Percentiles rank a stretch among this genome's conserved stretches.
These are phyloP conservation scores for Hemitrygon akajei DNA, from an alignment of 2,797 vertebrate genomes.

Conservation along the genomic window DNA sequence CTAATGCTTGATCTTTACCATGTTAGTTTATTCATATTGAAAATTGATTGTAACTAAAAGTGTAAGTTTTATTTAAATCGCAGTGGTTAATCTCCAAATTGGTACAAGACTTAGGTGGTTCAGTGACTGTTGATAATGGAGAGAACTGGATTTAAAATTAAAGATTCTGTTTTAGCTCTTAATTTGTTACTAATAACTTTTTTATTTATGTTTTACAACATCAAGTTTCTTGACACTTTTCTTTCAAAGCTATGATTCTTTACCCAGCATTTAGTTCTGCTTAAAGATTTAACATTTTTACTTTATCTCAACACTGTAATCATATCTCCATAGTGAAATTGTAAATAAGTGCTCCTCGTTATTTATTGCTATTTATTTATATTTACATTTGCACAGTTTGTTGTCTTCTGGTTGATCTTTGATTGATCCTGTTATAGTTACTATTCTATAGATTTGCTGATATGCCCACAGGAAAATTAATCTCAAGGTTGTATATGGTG, in stretches of 20 bases:
- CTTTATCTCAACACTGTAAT: background rate
- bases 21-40: background rate
- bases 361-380: too few relatives aligned
- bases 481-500: too few relatives aligned
- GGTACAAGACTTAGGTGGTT: background rate
- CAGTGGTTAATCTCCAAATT: background rate
- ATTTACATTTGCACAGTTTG: too few relatives aligned
- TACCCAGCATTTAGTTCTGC: background rate
- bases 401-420: too few relatives aligned
- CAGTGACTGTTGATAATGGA: too few relatives aligned
- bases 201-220: background rate
- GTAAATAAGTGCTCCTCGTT: background rate
- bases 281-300: background rate
- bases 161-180: background rate
- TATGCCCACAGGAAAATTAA: too few relatives aligned
- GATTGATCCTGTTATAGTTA: too few relatives aligned
- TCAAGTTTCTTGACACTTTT: background rate
- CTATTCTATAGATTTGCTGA: too few relatives aligned
- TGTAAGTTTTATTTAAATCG: background rate
- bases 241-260: background rate
- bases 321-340: background rate
- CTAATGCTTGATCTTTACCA: background rate
- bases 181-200: background rate
- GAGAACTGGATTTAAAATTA: background rate
- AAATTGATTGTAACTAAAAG: background rate